A percentile compares a stretch with the other conserved stretches of the same genome.
Conservation (phyloP, 2,888 invertebrate genomes). For the Philereme vetulata region DNA sequence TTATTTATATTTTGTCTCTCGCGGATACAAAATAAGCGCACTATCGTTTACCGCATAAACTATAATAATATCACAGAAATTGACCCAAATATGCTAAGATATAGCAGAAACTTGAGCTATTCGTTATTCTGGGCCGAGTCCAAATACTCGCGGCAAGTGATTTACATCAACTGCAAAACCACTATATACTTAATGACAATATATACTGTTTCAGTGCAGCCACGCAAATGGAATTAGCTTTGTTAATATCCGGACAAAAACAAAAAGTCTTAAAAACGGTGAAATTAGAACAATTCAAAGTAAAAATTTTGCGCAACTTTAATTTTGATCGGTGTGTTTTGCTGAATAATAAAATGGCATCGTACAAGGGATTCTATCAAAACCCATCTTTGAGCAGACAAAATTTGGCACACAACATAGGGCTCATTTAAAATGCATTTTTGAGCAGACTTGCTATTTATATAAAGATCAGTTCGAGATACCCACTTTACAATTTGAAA, state of each 20-base stretch:
- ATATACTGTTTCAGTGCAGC: constrained; percentile 37
- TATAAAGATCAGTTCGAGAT: constrained; percentile 3
- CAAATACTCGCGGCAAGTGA: constrained; percentile 56
- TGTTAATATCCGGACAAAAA: constrained; percentile 23
- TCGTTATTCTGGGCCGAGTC: constrained; percentile 59
- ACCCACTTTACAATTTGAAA: constrained; percentile 13
- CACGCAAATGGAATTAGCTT: constrained; percentile 31
- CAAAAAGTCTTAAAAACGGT: neutral
- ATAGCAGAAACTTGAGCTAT: constrained; percentile 56
- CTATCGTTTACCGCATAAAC: constrained; percentile 46
- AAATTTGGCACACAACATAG: constrained; percentile 17
- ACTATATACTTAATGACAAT: constrained; percentile 53
- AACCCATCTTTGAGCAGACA: neutral
- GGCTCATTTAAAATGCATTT: constrained; percentile 2
- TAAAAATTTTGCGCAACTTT: too few relatives aligned
- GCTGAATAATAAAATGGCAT: too few relatives aligned
- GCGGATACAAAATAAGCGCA: constrained; percentile 16
- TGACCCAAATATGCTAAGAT: constrained; percentile 64
- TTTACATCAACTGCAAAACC: constrained; percentile 57
- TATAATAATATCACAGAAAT: constrained; percentile 50
- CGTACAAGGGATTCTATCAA: too few relatives aligned
- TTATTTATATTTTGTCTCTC: too few relatives aligned
- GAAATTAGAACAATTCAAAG: too few relatives aligned
- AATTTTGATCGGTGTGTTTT: too few relatives aligned
- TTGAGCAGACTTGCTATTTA: neutral